Evolutionary conservation across 2,888 invertebrate species (phyloP), one percentile per base, ranked within the genome.

Genomic region (Torymus aiolomorphi): DNA sequence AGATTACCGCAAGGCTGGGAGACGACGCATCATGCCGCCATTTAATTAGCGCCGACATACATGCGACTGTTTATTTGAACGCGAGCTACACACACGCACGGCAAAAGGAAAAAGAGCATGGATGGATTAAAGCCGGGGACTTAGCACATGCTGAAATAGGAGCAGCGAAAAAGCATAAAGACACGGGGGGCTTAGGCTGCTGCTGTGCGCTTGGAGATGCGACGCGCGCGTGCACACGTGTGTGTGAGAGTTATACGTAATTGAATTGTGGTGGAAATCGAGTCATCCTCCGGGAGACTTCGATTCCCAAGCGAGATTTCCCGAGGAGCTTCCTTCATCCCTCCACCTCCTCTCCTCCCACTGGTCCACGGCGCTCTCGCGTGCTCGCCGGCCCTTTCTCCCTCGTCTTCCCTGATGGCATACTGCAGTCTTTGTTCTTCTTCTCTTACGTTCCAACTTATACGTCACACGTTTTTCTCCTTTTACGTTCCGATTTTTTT

Each of bases 261-360:
- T 83, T 82, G 85, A 84, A 85, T 85, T 82, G 83, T 83, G 81
- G 83, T 84, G 80, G 82, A 83, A 83, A 84, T 84, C 83, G 83
- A 85, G 84, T 83, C 83, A 83, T 83, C 84, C 83, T 80, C 82
- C 72, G 82, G 31, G 31, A 83, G 83, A 82, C 83, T 83, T 82
- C 82, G 82, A 83, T 83, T 84, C 82, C 82, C 83, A 63, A 73
- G 83, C 76, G 83, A 83, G 84, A 83, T 80, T 81, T 79, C 79
- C 80, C 80, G 78, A 81, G 74, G 69, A 80, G 76, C 69, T 77
- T 82, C 72, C 59, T 65, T 78, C 56, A 71, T 74, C 79, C 31
- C 52, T 13, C 16, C 49, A 24, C n/a, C 51, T 18, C 49, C n/a
- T 42, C 59, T 42, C 59, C 51, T 51, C 69, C 61, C 67, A 56